Evolutionary conservation across 2,797 vertebrate genomes (phyloP).

Genomic region (Rhinella marina): DNA sequence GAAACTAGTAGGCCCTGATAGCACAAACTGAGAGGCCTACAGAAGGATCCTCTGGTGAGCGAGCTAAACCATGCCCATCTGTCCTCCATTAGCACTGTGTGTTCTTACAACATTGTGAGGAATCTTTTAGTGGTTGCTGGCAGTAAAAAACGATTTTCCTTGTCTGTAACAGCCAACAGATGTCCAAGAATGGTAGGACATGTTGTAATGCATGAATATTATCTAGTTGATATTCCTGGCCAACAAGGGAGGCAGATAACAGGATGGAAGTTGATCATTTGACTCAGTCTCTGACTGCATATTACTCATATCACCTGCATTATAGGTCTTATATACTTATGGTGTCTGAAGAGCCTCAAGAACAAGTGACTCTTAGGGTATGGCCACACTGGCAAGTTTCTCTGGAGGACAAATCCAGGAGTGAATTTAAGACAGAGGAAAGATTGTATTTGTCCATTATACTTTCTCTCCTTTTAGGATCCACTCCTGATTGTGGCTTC

Average conservation of each 20-base stretch:
- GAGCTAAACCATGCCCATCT: neutral
- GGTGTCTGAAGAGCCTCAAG: neutral
- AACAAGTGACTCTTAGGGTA: neutral
- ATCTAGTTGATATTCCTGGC: neutral
- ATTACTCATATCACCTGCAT: neutral
- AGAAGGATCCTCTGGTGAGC: neutral
- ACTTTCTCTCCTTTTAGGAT: no score
- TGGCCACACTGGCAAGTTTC: no score
- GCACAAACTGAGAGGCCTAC: neutral
- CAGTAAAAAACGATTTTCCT: conserved; percentile 7
- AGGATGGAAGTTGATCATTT: neutral
- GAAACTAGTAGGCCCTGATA: neutral
- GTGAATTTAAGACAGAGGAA: no score
- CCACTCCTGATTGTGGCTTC: no score
- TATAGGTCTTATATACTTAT: neutral
- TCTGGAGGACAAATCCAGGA: no score
- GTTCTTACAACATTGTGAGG: conserved; percentile 26
- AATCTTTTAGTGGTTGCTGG: conserved; percentile 22
- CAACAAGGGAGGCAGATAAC: neutral
- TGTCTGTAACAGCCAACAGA: neutral
- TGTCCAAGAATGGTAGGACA: conserved; percentile 3
- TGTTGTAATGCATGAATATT: neutral
- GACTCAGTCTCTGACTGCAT: neutral
- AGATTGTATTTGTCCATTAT: no score
- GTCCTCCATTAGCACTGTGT: conserved; percentile 1